Evolutionary conservation across 2,113 vertebrate genomes (phyloP).

Genomic region (Mesembrinibis cayennensis): DNA sequence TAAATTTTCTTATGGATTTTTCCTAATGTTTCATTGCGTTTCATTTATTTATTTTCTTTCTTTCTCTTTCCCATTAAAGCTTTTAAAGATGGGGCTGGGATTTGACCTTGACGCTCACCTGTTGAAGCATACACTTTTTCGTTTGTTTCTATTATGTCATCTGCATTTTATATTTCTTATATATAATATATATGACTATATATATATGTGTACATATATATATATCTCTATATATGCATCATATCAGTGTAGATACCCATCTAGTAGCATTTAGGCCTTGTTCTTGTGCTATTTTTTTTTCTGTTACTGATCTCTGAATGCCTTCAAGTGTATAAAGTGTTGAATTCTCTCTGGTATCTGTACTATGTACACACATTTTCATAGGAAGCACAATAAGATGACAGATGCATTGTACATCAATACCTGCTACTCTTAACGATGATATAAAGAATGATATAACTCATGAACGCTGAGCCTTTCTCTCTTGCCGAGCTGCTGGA

Average conservation of each 20-base stretch:
- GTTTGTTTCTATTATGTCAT: slow-evolving; percentile 70
- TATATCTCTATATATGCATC: slow-evolving; percentile 62
- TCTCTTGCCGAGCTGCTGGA: slow-evolving; percentile 36
- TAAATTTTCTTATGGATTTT: slow-evolving; percentile 78
- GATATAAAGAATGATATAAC: slow-evolving; percentile 83
- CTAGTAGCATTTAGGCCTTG: slow-evolving; percentile 63
- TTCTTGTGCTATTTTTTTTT: slow-evolving; percentile 68
- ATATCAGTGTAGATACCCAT: slow-evolving; percentile 75
- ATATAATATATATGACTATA: slow-evolving; percentile 83
- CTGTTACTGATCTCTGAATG: slow-evolving; percentile 77
- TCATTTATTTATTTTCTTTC: slow-evolving; percentile 67
- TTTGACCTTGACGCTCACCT: slow-evolving; percentile 33
- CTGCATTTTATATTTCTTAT: slow-evolving; percentile 80
- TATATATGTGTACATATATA: slow-evolving; percentile 71
- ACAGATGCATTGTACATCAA: slow-evolving; percentile 84
- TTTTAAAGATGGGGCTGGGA: slow-evolving; percentile 69
- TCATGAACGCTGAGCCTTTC: slow-evolving; percentile 26
- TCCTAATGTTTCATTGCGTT: background rate
- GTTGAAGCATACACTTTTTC: background rate
- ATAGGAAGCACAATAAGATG: slow-evolving; percentile 86
- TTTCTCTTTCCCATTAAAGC: slow-evolving; percentile 14
- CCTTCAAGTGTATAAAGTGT: slow-evolving; percentile 83
- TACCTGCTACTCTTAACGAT: slow-evolving; percentile 76
- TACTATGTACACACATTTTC: slow-evolving; percentile 86
- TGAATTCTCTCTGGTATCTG: slow-evolving; percentile 81